phyloP scores from a whole-genome alignment of 2,888 invertebrate genomes.

The Bhutanitis thaidina region DNA sequence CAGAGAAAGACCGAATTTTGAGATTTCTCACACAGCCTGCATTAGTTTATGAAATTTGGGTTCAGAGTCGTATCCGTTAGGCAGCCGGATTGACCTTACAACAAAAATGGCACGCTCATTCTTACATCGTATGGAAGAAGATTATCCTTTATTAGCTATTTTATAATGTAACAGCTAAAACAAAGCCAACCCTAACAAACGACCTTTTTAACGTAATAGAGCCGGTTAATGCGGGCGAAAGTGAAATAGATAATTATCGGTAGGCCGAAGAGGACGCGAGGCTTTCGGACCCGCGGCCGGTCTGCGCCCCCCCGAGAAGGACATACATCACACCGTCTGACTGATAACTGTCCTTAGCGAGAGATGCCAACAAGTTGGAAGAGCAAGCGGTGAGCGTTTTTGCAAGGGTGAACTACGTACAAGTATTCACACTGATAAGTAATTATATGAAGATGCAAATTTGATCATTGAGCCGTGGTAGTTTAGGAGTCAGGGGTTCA shows the following conservation, averaged over 20 bases:
- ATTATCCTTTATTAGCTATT: not conserved
- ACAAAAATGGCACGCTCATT: too few relatives aligned
- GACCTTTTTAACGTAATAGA: constrained; percentile 20
- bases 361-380: constrained; percentile 23
- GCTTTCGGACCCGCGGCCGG: constrained; percentile 24
- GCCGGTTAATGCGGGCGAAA: constrained; percentile 34
- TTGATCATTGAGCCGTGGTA: too few relatives aligned
- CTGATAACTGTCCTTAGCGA: constrained; percentile 64
- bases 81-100: too few relatives aligned
- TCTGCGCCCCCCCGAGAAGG: constrained; percentile 24
- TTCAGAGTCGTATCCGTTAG: too few relatives aligned
- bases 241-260: constrained; percentile 49
- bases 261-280: constrained; percentile 23
- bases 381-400: constrained; percentile 20
- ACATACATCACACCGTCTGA: constrained; percentile 63
- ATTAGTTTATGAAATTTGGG: too few relatives aligned
- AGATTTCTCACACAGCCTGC: too few relatives aligned
- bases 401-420: too few relatives aligned
- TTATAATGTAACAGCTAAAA: not conserved
- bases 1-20: too few relatives aligned
- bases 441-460: too few relatives aligned
- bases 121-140: too few relatives aligned
- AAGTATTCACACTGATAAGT: too few relatives aligned
- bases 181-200: constrained; percentile 6
- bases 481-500: too few relatives aligned